Evolutionary conservation across 2,113 vertebrate species (phyloP).

Genomic region (Coregonus clupeaformis): DNA sequence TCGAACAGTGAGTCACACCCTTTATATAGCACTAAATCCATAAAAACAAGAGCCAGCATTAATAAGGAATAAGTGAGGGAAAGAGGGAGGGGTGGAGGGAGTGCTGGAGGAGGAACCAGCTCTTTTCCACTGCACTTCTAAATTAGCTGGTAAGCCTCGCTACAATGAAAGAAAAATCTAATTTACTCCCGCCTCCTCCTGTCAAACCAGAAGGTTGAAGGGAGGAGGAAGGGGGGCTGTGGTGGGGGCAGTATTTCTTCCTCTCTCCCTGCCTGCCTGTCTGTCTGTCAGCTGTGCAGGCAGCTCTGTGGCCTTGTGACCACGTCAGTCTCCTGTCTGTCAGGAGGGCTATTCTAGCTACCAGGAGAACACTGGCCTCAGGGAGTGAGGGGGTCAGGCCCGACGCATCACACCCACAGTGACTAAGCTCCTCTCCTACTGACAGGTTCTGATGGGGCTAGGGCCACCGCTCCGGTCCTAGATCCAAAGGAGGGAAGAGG

Average conservation of each 20-base stretch:
- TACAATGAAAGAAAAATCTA: slow-evolving; percentile 21
- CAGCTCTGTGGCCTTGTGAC: slow-evolving; percentile 40
- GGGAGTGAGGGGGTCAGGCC: not conserved
- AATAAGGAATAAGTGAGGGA: slow-evolving; percentile 2
- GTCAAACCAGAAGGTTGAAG: slow-evolving; percentile 42
- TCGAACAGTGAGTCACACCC: slow-evolving; percentile 26
- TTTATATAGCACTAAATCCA: not conserved
- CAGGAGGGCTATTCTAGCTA: slow-evolving; percentile 19
- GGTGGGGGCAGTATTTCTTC: slow-evolving; percentile 6
- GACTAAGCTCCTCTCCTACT: slow-evolving; percentile 43
- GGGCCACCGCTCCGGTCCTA: slow-evolving; percentile 3
- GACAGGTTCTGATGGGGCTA: slow-evolving; percentile 31
- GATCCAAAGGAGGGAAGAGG: not conserved
- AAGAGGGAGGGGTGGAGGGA: slow-evolving; percentile 22
- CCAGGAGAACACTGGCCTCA: not conserved
- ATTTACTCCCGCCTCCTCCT: slow-evolving; percentile 40
- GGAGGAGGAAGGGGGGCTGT: not conserved
- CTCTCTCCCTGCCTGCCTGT: not conserved
- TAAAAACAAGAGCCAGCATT: slow-evolving; percentile 23
- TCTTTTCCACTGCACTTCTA: slow-evolving; percentile 15
- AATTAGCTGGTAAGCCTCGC: slow-evolving; percentile 26
- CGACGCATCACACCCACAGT: slow-evolving; percentile 20
- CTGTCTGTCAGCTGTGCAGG: slow-evolving; percentile 44
- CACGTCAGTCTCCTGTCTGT: slow-evolving; percentile 28
- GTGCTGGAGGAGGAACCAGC: not conserved